Base-by-base conservation (phyloP, 2,888 invertebrate genomes). In the Smittia sp. region DNA sequence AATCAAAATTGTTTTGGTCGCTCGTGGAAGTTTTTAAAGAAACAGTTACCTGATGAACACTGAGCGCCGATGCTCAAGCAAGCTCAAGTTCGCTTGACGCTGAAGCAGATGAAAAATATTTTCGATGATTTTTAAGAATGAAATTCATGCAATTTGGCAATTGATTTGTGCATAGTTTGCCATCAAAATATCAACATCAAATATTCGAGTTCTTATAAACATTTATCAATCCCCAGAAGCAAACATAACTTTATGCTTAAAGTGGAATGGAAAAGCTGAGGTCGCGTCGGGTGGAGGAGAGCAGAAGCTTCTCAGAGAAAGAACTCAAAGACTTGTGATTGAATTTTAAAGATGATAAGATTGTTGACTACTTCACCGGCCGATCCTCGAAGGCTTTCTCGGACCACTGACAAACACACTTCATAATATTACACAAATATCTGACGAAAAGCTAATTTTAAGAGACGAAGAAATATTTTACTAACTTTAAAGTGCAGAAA, bases 281-380 rank as follows among this genome's bases (percentile, higher is more conserved):
- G 46, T 46, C 46, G 46, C n/a, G n/a, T 2, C 15, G n/a, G 4
- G 3, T 46, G 46, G 15, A 46, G 15, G 11, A 3, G 15, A 15
- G 46, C 13, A 6, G 46, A 46, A 46, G 15, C 4, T 46, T 46
- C 46, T n/a, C 32, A 46, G 15, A 46, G 46, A 46, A 46, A 46
- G 46, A 46, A 46, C 46, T 46, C 46, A 46, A 46, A 46, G 15
- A 46, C 46, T 46, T 46, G 46, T 46, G 46, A 46, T 46, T 46
- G 46, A 46, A 46, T n/a, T 46, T 46, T 46, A 46, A 46, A 46
- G 15, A 46, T 46, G 13, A 15, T 46, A 13, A 46, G 46, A 46
- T 46, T 46, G 46, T 15, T 32, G 32, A 32, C 32, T 32, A 6
- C 46, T 46, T 46, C 15, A 46, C n/a, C 9, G 11, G 9, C 3